These are phyloP conservation scores for Dasyornis broadbenti DNA, from an alignment of 2,113 vertebrate genomes.

Conservation along the genomic window DNA sequence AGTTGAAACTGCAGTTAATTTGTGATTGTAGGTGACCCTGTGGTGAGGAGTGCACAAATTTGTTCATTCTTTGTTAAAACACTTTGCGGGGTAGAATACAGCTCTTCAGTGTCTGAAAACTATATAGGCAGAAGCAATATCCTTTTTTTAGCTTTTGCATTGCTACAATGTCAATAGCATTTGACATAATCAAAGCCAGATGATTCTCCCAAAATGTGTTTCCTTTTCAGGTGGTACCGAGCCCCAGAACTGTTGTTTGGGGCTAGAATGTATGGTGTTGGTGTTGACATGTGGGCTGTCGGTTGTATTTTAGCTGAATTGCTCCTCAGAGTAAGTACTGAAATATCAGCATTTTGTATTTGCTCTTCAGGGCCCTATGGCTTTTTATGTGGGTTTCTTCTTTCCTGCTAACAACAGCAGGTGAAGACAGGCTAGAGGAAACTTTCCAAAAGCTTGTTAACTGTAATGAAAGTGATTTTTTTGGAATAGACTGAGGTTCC, in stretches of 20 bases:
- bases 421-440: not conserved
- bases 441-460: not conserved
- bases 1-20: not conserved
- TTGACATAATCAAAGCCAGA: not conserved
- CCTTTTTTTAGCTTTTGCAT: not conserved
- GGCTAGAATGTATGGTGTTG: slow-evolving; percentile 95
- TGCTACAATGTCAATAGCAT: not conserved
- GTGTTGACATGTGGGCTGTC: slow-evolving; percentile 98
- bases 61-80: not conserved
- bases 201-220: not conserved
- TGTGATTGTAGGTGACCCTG: fast-evolving
- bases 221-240: slow-evolving; percentile 88
- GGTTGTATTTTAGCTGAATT: slow-evolving; percentile 97
- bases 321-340: slow-evolving; percentile 85
- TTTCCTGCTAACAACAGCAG: not conserved
- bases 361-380: not conserved
- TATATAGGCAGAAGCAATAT: not conserved
- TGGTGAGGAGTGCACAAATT: not conserved
- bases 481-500: not conserved
- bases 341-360: not conserved
- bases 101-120: not conserved
- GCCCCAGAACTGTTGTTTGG: slow-evolving; percentile 94
- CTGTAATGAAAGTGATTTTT: not conserved
- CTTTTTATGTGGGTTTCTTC: not conserved
- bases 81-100: not conserved